phyloP scores from a whole-genome alignment of 2,113 vertebrate species.

The Pangasianodon gigas region DNA sequence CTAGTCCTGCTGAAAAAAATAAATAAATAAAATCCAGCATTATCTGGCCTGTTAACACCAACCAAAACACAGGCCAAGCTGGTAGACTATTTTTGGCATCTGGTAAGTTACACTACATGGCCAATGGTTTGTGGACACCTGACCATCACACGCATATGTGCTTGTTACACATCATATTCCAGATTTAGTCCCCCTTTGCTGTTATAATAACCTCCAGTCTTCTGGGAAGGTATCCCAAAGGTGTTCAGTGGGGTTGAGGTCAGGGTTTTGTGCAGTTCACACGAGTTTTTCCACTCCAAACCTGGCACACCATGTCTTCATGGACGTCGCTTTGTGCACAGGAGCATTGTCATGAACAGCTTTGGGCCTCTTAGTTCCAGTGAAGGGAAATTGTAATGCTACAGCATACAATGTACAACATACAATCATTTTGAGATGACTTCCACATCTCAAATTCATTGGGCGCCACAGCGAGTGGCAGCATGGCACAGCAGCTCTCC shows the following conservation, averaged over 20 bases:
- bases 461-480: too few relatives aligned
- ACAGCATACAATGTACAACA: neutral
- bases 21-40: neutral
- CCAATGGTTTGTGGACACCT: neutral
- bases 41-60: neutral
- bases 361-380: neutral
- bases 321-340: neutral
- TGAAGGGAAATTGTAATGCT: neutral
- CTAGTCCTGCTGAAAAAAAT: neutral
- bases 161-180: neutral
- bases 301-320: neutral
- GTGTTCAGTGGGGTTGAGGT: neutral
- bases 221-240: neutral
- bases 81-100: neutral
- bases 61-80: neutral
- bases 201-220: neutral
- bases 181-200: neutral
- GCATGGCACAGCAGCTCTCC: too few relatives aligned
- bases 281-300: neutral
- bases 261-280: neutral
- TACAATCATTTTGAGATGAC: neutral
- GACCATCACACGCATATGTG: neutral
- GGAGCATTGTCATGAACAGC: neutral
- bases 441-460: too few relatives aligned
- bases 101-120: neutral